Conservation (phyloP, 2,797 vertebrate species). For the Sebastes vulpes region DNA sequence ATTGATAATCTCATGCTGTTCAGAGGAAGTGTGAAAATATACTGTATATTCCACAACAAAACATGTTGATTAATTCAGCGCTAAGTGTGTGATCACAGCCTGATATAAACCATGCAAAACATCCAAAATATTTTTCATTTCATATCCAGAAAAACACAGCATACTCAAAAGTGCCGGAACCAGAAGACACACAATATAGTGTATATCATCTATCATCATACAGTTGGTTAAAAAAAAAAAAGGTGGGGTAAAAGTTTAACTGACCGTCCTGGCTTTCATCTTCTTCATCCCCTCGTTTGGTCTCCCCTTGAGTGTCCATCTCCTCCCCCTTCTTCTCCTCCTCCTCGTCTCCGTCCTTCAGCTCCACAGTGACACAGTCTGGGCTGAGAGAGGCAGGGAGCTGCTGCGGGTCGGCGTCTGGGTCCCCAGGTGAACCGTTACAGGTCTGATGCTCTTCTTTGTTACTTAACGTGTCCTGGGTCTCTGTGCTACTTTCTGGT, state of each 20-base stretch:
- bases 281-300: constrained; percentile 53
- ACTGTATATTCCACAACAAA: not conserved
- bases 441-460: constrained; percentile 63
- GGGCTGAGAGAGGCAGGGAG: constrained; percentile 33
- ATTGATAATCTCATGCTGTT: not conserved
- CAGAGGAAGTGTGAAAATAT: not conserved
- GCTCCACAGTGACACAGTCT: constrained; percentile 59
- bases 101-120: not conserved
- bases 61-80: not conserved
- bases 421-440: constrained; percentile 48
- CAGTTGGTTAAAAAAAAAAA: not conserved
- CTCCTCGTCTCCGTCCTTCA: constrained; percentile 42
- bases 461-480: constrained; percentile 38
- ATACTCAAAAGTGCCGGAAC: not conserved
- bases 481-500: constrained; percentile 27
- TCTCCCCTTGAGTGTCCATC: constrained; percentile 64
- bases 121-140: not conserved
- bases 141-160: not conserved
- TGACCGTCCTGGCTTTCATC: constrained; percentile 68
- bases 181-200: not conserved
- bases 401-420: constrained; percentile 11
- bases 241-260: constrained; percentile 17
- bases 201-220: not conserved
- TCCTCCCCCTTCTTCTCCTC: constrained; percentile 54
- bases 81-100: not conserved